These are phyloP conservation scores for Leptopilina syphax DNA, from an alignment of 2,888 invertebrate species.

Conservation along the genomic window DNA sequence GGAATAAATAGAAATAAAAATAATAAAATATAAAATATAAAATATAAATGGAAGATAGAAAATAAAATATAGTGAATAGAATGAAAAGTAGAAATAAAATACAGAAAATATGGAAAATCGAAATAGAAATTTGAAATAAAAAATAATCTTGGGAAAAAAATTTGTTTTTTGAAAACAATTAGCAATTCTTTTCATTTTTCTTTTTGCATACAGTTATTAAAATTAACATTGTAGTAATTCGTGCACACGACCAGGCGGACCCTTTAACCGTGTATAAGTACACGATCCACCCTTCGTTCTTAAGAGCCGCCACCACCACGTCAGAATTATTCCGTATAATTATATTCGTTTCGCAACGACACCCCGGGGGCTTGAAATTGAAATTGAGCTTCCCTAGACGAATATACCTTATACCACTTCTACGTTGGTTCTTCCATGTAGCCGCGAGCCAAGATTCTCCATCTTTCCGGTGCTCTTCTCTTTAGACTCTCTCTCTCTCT, in stretches of 20 bases:
- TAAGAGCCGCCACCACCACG: conserved; percentile 56
- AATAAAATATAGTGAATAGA: too few relatives aligned
- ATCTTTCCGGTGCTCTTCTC: conserved; percentile 51
- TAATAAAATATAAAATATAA: too few relatives aligned
- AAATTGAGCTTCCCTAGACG: conserved; percentile 75
- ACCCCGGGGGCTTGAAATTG: conserved; percentile 76
- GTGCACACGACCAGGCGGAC: conserved; percentile 15
- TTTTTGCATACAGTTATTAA: not conserved
- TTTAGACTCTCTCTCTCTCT: conserved; percentile 5
- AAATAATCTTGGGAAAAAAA: too few relatives aligned
- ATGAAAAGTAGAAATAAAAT: too few relatives aligned
- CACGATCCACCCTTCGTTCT: conserved; percentile 1
- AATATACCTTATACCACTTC: conserved; percentile 56
- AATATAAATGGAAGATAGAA: too few relatives aligned
- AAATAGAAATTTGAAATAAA: too few relatives aligned
- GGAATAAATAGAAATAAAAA: too few relatives aligned
- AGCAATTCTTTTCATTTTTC: too few relatives aligned
- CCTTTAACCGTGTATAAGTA: conserved; percentile 14
- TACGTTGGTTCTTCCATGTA: conserved; percentile 58
- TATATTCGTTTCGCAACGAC: conserved; percentile 77
- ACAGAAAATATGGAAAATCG: too few relatives aligned
- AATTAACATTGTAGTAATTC: conserved; percentile 22
- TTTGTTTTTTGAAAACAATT: too few relatives aligned
- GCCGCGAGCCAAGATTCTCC: conserved; percentile 69
- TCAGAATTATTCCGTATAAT: conserved; percentile 77